These are phyloP conservation scores for Malachius bipustulatus DNA, from an alignment of 2,888 invertebrate species.

Conservation along the genomic window DNA sequence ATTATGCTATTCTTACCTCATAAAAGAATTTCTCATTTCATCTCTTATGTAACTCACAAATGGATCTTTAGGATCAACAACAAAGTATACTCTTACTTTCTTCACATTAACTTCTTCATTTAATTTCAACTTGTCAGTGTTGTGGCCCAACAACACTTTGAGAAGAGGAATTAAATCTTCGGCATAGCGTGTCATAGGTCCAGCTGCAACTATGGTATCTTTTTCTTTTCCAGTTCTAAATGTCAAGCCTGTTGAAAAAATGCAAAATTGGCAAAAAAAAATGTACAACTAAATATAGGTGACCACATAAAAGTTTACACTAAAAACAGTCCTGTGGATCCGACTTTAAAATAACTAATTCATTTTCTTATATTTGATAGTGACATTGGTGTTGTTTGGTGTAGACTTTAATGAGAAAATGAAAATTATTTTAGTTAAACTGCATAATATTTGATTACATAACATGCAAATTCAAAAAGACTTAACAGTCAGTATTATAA, in stretches of 20 bases:
- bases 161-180: slow-evolving; percentile 70
- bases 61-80: slow-evolving; percentile 61
- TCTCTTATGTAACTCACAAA: slow-evolving; percentile 57
- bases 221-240: slow-evolving; percentile 54
- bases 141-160: slow-evolving; percentile 48
- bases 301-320: background rate
- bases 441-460: too few relatives aligned
- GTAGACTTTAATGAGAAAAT: too few relatives aligned
- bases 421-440: too few relatives aligned
- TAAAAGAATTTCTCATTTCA: slow-evolving; percentile 54
- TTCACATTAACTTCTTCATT: slow-evolving; percentile 50
- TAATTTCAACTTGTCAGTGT: slow-evolving; percentile 43
- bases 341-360: too few relatives aligned
- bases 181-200: slow-evolving; percentile 69
- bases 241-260: slow-evolving; percentile 50
- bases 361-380: too few relatives aligned
- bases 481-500: too few relatives aligned
- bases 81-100: slow-evolving; percentile 62
- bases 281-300: too few relatives aligned
- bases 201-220: slow-evolving; percentile 71
- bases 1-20: slow-evolving; percentile 38
- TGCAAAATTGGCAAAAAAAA: too few relatives aligned
- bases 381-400: too few relatives aligned
- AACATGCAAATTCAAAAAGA: too few relatives aligned
- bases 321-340: too few relatives aligned